Evolutionary conservation across 37 sponge, comb jelly and placozoan genomes (phyloP), one percentile per base, ranked within the genome.

Genomic region (Chondrilla cf. caribensis): DNA sequence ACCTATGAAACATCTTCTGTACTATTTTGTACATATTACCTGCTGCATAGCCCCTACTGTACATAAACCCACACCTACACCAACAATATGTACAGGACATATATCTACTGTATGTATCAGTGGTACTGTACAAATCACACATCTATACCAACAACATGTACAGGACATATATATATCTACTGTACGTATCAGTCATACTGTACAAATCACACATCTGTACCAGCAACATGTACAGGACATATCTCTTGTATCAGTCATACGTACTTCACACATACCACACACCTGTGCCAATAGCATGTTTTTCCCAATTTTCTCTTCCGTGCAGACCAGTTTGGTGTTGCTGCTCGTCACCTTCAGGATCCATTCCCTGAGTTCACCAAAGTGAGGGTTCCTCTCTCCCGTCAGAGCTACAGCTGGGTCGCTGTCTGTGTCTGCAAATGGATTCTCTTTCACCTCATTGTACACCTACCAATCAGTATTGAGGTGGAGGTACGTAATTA

Each of bases 351-450:
- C 54, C 29, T 65, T 38, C 3, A 43, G 28, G 22, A 90, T 80
- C 91, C 91, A 90, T 17, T 81, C 60, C 54, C 65, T 84, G 65
- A 90, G 78, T 3, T 2, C 19, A 14, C 67, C 83, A 83, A 90
- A 90, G 78, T 90, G 33, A 24, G 25, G 2, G 62, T 86, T 90
- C 55, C 40, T 58, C 9, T 67, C 87, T 41, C 85, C 82, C 26
- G 87, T 90, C 58, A 90, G 71, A 21, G 91, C 91, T 28, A 35
- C 39, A 21, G 37, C 43, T 36, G 31, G 67, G 43, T 77, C 83
- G 22, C 59, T 79, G n/a, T 67, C 82, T 25, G 82, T 77, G 0
- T 58, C 81, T 58, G 43, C 82, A 58, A 78, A 70, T 9, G 84
- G 84, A 41, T 86, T 55, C 38, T 78, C 66, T 28, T 21, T 35